These are phyloP conservation scores for Harlomillsia oculata DNA, from an alignment of 1,140 invertebrate species.

Conservation along the genomic window DNA sequence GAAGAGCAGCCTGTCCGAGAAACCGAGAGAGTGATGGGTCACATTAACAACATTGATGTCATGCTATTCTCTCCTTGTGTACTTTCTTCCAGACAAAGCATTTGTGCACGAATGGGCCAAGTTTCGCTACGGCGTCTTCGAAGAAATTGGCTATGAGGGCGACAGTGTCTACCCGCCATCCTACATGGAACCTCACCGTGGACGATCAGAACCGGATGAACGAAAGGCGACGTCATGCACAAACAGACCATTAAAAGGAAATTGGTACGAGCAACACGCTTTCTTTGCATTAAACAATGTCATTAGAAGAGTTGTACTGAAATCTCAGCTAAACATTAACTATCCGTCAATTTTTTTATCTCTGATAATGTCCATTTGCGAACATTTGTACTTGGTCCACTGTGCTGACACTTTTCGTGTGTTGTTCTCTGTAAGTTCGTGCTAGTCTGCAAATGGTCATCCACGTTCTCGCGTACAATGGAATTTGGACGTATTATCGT, in stretches of 20 bases:
- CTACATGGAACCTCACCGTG: slow-evolving; percentile 29
- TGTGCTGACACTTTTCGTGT: no score
- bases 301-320: no score
- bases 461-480: no score
- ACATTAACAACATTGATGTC: no score
- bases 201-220: slow-evolving; percentile 2
- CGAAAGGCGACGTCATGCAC: slow-evolving; percentile 31
- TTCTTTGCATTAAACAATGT: slow-evolving; percentile 1
- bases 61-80: no score
- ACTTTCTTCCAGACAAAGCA: slow-evolving; percentile 39
- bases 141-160: slow-evolving; percentile 42
- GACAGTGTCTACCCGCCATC: slow-evolving; percentile 40
- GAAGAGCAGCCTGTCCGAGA: background rate
- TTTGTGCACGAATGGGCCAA: slow-evolving; percentile 46
- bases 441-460: no score
- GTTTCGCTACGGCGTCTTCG: slow-evolving; percentile 45
- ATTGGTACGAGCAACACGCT: slow-evolving; percentile 18
- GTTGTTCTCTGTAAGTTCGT: no score
- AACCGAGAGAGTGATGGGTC: slow-evolving; percentile 7
- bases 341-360: no score
- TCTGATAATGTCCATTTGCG: no score
- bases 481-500: no score
- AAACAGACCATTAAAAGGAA: slow-evolving; percentile 29
- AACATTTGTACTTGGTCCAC: no score
- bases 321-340: no score